Conservation (phyloP, 1,140 invertebrate species). For the Halyomorpha halys region DNA sequence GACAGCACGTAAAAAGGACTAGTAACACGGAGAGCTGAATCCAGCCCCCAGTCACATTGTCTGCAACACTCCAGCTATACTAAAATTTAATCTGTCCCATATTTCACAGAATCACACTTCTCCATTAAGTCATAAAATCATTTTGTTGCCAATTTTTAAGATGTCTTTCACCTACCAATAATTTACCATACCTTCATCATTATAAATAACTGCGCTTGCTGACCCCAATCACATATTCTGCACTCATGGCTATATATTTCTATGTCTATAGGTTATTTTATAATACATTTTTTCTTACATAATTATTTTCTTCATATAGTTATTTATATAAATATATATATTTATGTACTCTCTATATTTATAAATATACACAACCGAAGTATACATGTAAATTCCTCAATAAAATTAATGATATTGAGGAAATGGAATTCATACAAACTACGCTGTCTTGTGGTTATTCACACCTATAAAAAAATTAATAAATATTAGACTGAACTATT, state of each 20-base stretch:
- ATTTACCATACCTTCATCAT: constrained; percentile 17
- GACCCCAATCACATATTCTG: constrained; percentile 36
- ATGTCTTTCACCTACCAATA: not conserved
- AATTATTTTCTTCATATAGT: constrained; percentile 14
- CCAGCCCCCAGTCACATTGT: constrained; percentile 32
- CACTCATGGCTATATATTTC: constrained; percentile 33
- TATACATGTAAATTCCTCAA: constrained; percentile 16
- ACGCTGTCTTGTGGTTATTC: constrained; percentile 32
- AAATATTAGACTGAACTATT: constrained; percentile 1
- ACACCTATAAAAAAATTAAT: constrained; percentile 30
- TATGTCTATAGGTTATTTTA: constrained; percentile 20
- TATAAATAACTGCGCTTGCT: constrained; percentile 29
- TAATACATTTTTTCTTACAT: constrained; percentile 22
- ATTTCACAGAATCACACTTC: not conserved
- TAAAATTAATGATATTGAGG: constrained; percentile 9
- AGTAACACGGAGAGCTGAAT: constrained; percentile 22
- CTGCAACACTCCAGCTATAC: constrained; percentile 25
- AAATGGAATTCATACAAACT: constrained; percentile 25
- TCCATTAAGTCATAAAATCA: too few relatives aligned
- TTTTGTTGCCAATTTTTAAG: too few relatives aligned
- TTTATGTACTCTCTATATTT: constrained; percentile 5
- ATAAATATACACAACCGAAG: constrained; percentile 22
- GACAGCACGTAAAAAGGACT: constrained; percentile 12
- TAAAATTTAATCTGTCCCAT: too few relatives aligned
- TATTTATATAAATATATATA: constrained; percentile 20